phyloP scores from a whole-genome alignment of 2,113 vertebrate genomes.

The Oncorhynchus tshawytscha region DNA sequence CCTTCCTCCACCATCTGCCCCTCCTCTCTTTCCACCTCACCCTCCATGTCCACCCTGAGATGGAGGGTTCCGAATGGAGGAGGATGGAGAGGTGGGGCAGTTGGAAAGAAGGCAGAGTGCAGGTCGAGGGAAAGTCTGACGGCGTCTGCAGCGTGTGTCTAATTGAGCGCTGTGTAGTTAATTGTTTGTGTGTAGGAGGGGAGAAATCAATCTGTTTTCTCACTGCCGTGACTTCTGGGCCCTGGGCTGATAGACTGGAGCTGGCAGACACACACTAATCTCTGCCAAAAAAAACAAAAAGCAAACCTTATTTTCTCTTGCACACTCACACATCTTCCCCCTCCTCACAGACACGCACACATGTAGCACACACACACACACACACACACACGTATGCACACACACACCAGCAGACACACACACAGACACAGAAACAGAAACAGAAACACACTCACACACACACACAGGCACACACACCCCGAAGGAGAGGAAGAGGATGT shows the following conservation, averaged over 20 bases:
- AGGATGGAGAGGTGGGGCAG: background rate
- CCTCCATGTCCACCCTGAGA: conserved; percentile 21
- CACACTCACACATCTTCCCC: conserved; percentile 22
- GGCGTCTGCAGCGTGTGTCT: conserved; percentile 72
- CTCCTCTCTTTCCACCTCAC: conserved; percentile 8
- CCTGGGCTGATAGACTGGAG: conserved; percentile 69
- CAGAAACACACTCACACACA: conserved; percentile 7
- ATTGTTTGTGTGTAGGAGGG: conserved; percentile 78
- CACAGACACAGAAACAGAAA: conserved; percentile 33
- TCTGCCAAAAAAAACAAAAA: conserved; percentile 41
- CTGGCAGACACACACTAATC: conserved; percentile 59
- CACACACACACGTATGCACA: background rate
- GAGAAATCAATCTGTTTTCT: conserved; percentile 81
- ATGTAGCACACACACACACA: conserved; percentile 5
- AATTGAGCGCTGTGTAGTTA: conserved; percentile 80
- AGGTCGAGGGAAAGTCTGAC: conserved; percentile 67
- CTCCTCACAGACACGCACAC: conserved; percentile 38
- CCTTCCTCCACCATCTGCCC: conserved; percentile 12
- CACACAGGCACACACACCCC: conserved; percentile 24
- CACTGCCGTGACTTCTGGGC: conserved; percentile 74
- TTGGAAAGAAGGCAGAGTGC: conserved; percentile 36
- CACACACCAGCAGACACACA: conserved; percentile 11
- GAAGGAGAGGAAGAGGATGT: conserved; percentile 53
- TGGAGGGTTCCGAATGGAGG: conserved; percentile 16
- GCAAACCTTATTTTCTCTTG: background rate